Evolutionary conservation across 2,797 vertebrate genomes (phyloP).

Genomic region (Melopsittacus undulatus): DNA sequence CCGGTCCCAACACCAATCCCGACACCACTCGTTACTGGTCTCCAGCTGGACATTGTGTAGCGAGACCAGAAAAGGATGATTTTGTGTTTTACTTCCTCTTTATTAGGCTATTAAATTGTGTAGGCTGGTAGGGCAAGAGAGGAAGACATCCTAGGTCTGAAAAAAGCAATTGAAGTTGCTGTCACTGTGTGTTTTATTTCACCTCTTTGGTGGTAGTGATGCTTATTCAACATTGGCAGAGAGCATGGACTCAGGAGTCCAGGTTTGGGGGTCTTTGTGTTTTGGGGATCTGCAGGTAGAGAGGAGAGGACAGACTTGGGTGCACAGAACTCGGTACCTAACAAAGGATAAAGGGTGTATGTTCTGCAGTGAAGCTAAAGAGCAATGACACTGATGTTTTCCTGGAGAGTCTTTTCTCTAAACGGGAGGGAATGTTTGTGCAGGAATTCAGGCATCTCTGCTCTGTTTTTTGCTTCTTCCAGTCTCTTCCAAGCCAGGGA

Average conservation of each 20-base stretch:
- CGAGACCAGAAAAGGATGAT: not conserved
- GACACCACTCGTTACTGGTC: too few relatives aligned
- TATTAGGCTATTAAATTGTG: not conserved
- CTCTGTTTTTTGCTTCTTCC: constrained; percentile 41
- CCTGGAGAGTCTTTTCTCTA: not conserved
- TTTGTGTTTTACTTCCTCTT: not conserved
- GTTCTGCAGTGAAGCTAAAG: not conserved
- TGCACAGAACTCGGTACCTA: not conserved
- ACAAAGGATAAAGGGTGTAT: not conserved
- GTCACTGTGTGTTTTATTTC: not conserved
- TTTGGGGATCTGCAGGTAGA: not conserved
- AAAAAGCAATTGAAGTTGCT: not conserved
- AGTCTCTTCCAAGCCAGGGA: constrained; percentile 96
- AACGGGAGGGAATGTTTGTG: not conserved
- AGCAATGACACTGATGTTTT: not conserved
- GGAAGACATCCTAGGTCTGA: not conserved
- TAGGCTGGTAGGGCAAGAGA: not conserved
- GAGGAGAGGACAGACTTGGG: not conserved
- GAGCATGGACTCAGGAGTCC: not conserved
- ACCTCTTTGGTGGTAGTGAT: not conserved
- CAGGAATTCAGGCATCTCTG: constrained; percentile 46
- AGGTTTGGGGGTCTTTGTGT: not conserved
- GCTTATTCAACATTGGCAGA: not conserved
- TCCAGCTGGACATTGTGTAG: not conserved
- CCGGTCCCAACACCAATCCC: too few relatives aligned